Evolutionary conservation across 2,888 invertebrate genomes (phyloP), one percentile per base, ranked within the genome.

Genomic region (Ethmia dodecea): DNA sequence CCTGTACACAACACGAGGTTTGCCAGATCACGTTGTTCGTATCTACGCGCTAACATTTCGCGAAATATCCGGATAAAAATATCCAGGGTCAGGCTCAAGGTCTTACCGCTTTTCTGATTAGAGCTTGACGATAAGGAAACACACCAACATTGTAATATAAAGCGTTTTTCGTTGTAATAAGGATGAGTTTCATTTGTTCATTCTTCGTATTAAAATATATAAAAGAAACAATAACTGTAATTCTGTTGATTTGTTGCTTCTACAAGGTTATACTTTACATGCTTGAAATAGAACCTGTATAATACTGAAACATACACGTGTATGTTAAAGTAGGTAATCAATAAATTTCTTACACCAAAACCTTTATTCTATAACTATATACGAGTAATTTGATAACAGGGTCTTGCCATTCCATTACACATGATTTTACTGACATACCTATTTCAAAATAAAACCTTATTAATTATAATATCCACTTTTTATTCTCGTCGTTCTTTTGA

Each of bases 81-180:
- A 77, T 62, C 70, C 84, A 84, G 73, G 84, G 84, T 80, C 84
- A 80, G 69, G 73, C 75, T 78, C 83, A 84, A 86, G 84, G 84
- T 74, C 71, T 73, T 47, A 49, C 61, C 58, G 73, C 73, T 79
- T 81, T 81, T 80, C 79, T 78, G 84, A 84, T 84, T 84, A 81
- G 69, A 63, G 60, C 60, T 63, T 51, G 55, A 54, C 68, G 84
- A 81, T 81, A 81, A 80, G 74, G 59, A 64, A 55, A 41, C 34
- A 35, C 48, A 41, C 41, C 39, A 47, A 39, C 59, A 59, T 47
- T 35, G 55, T 33, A 78, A 69, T 64, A 47, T 67, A 46, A 52
- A 53, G 42, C 65, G 48, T 73, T 51, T 54, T 31, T 31, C 11
- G 35, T 31, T n/a, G 42, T 5, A 31, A 44, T 72, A 77, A 52